Evolutionary conservation across 1,140 invertebrate species (phyloP).

Genomic region (Charaxes varanes): DNA sequence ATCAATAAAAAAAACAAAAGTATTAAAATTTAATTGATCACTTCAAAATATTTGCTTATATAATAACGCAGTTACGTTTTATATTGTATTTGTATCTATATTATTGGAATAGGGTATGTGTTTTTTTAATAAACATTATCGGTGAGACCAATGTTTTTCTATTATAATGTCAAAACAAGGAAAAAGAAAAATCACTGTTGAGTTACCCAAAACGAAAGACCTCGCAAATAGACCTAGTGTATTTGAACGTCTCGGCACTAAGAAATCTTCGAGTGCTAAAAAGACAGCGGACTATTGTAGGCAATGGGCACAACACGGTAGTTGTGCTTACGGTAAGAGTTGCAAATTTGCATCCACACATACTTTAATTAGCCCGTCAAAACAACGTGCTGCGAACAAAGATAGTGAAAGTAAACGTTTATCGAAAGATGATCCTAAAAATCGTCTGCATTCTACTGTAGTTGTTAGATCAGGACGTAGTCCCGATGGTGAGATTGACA

Average conservation of each 20-base stretch:
- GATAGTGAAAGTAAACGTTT: slow-evolving; percentile 77
- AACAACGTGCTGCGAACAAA: slow-evolving; percentile 80
- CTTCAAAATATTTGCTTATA: background rate
- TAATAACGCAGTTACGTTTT: background rate
- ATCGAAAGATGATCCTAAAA: slow-evolving; percentile 78
- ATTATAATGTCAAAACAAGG: slow-evolving; percentile 84
- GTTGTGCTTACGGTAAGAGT: slow-evolving; percentile 83
- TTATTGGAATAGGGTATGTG: slow-evolving; percentile 12
- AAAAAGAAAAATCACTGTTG: slow-evolving; percentile 85
- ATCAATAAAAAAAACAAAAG: too few species aligned
- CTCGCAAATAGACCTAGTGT: slow-evolving; percentile 81
- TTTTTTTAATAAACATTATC: slow-evolving; percentile 26
- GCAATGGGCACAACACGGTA: slow-evolving; percentile 84
- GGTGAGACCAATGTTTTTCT: slow-evolving; percentile 61
- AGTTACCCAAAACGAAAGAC: slow-evolving; percentile 81
- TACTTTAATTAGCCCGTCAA: slow-evolving; percentile 83
- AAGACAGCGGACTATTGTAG: slow-evolving; percentile 79
- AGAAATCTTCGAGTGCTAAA: slow-evolving; percentile 76
- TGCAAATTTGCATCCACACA: slow-evolving; percentile 85
- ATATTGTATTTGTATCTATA: background rate
- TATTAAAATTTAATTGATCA: too few species aligned
- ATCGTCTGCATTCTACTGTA: slow-evolving; percentile 78
- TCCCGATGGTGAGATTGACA: slow-evolving; percentile 81
- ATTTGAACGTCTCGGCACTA: slow-evolving; percentile 85
- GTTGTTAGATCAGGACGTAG: slow-evolving; percentile 78